These are phyloP conservation scores for Sthenelais limicola DNA, from an alignment of 2,888 invertebrate species.

Conservation along the genomic window DNA sequence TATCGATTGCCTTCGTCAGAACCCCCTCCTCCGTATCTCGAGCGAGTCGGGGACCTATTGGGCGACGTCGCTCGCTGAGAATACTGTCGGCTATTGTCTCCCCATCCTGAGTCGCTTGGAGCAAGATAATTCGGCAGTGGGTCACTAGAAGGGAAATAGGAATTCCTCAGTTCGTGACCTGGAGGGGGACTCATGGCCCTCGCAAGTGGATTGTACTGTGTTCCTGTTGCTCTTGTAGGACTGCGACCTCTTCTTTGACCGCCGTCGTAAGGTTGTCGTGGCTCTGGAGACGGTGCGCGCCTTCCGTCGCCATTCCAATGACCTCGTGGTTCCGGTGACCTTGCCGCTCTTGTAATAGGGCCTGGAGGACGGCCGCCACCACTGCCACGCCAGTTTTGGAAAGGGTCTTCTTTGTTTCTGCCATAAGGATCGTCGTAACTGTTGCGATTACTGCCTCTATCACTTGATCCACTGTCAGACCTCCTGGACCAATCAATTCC, in stretches of 20 bases:
- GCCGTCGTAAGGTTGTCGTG: not conserved
- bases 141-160: slow-evolving; percentile 34
- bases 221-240: not conserved
- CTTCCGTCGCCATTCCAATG: not conserved
- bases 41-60: not conserved
- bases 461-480: not conserved
- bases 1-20: not conserved
- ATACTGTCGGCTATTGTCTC: not conserved
- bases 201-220: not conserved
- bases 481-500: not conserved
- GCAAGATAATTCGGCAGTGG: slow-evolving; percentile 27
- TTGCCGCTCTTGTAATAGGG: no score
- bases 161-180: slow-evolving; percentile 6
- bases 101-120: not conserved
- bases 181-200: slow-evolving; percentile 39
- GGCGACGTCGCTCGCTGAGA: slow-evolving; percentile 6
- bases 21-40: not conserved
- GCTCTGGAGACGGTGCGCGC: slow-evolving; percentile 7
- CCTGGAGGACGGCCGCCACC: not conserved
- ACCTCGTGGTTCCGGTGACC: not conserved
- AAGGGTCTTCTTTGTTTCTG: not conserved
- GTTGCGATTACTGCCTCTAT: not conserved
- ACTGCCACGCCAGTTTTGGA: not conserved
- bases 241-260: not conserved
- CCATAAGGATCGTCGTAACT: not conserved